Evolutionary conservation across 2,797 vertebrate species (phyloP), one percentile per base, ranked within the genome.

Genomic region (Sebastolobus alascanus): DNA sequence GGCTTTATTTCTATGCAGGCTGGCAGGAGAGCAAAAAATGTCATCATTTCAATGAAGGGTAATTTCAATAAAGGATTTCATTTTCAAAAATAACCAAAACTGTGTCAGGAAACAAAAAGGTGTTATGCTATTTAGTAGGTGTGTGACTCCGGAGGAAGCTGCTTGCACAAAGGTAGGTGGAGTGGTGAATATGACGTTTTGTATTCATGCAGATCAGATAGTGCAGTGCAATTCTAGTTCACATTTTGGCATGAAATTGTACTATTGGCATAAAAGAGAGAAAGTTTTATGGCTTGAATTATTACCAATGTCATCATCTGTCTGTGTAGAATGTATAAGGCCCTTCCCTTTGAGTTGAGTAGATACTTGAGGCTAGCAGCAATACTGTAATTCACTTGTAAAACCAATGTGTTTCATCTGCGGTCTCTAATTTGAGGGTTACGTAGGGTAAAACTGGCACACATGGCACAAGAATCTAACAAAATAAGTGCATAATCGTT

Each of bases 161-260:
- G 33, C 14, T 13, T 43, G 59, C 18, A 40, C 11, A 20, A 8
- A 50, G 14, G 0, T 4, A 20, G 37, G 31, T 13, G 3, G 16
- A 20, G 7, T 4, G 5, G 16, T 12, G 10, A 18, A 29, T 50
- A 8, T 52, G 56, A n/a, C 14, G 4, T 11, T 22, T 38, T 61
- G 40, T 80, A 46, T 63, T 25, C 2, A 56, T 46, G 68, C 38
- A 40, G 52, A 37, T 65, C 25, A 35, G 68, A 27, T 70, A 58
- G 14, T 20, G 38, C 6, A 13, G 55, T 46, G 46, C 0, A 14
- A 46, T 25, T 27, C 38, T 40, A n/a, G 35, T 8, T 63, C 56
- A 43, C 10, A 25, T 73, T 38, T 29, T 38, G 13, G 37, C 59
- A 61, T 35, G 10, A 10, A 60, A 61, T 22, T 8, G 0, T 11